Conservation (phyloP, 2,888 invertebrate species). For the Leistus spinibarbis region DNA sequence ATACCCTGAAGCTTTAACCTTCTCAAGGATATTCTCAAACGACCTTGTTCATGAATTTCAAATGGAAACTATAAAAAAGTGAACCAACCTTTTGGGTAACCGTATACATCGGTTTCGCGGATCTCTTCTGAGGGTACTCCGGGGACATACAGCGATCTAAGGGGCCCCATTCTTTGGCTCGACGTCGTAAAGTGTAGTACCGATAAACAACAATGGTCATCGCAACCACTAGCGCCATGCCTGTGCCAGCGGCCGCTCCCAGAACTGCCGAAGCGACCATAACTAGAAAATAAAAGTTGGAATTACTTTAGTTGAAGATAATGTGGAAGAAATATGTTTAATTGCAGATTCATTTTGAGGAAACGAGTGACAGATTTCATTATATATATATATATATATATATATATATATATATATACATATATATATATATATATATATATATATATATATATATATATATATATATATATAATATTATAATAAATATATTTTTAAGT, state of each 20-base stretch:
- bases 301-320: background rate
- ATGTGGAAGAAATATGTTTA: background rate
- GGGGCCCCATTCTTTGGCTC: slow-evolving; percentile 65
- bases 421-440: too few species aligned
- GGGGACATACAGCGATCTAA: slow-evolving; percentile 50
- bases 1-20: background rate
- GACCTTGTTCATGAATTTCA: background rate
- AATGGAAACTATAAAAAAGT: background rate
- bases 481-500: too few species aligned
- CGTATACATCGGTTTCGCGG: slow-evolving; percentile 48
- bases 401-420: too few species aligned
- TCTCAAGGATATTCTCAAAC: background rate
- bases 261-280: slow-evolving; percentile 72
- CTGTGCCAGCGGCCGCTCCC: slow-evolving; percentile 71
- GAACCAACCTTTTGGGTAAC: slow-evolving; percentile 50
- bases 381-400: too few species aligned
- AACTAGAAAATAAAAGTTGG: slow-evolving; percentile 4
- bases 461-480: too few species aligned
- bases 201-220: slow-evolving; percentile 71
- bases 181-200: slow-evolving; percentile 65
- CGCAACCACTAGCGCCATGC: slow-evolving; percentile 67
- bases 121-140: slow-evolving; percentile 41
- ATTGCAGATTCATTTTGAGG: background rate
- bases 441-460: too few species aligned
- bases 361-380: background rate